Percentiles rank a stretch among this genome's conserved stretches.
Evolutionary conservation across 2,113 vertebrate species (phyloP).

Genomic region (Vimba vimba): DNA sequence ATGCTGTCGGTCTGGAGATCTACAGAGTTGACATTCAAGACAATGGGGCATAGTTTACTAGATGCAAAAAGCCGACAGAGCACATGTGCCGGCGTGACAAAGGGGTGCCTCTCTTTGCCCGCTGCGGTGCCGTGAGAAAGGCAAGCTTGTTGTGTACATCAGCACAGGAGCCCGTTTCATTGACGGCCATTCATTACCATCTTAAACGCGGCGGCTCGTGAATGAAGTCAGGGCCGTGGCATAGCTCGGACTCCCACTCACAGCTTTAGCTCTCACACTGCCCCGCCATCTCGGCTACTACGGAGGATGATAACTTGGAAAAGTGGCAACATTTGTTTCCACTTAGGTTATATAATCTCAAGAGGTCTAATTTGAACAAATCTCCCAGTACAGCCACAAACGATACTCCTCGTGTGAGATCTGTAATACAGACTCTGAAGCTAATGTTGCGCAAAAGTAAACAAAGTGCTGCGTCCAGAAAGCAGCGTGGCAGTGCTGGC

Average conservation of each 20-base stretch:
- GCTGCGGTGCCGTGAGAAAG: conserved; percentile 85
- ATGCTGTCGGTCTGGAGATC: conserved; percentile 68
- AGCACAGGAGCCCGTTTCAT: conserved; percentile 86
- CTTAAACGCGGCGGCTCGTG: conserved; percentile 86
- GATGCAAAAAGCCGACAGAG: conserved; percentile 70
- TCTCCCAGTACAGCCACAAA: conserved; percentile 73
- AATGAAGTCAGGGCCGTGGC: conserved; percentile 90
- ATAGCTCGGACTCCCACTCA: conserved; percentile 88
- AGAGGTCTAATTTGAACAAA: conserved; percentile 81
- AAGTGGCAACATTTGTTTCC: conserved; percentile 76
- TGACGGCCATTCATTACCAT: conserved; percentile 90
- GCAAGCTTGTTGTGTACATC: conserved; percentile 83
- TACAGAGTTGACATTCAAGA: conserved; percentile 74
- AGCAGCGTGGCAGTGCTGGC: conserved; percentile 53
- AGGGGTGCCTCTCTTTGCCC: conserved; percentile 71
- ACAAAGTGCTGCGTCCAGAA: conserved; percentile 55
- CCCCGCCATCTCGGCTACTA: conserved; percentile 64
- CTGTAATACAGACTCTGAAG: conserved; percentile 68
- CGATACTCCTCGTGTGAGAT: conserved; percentile 70
- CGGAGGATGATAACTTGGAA: conserved; percentile 55
- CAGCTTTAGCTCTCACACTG: conserved; percentile 70
- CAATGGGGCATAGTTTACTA: conserved; percentile 78
- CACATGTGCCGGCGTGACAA: conserved; percentile 74
- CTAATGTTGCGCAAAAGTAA: conserved; percentile 73
- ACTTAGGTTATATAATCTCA: conserved; percentile 80